Percentiles rank a stretch among this genome's conserved stretches.
phyloP scores from a whole-genome alignment of 2,113 vertebrate species.

The Oreochromis niloticus region DNA sequence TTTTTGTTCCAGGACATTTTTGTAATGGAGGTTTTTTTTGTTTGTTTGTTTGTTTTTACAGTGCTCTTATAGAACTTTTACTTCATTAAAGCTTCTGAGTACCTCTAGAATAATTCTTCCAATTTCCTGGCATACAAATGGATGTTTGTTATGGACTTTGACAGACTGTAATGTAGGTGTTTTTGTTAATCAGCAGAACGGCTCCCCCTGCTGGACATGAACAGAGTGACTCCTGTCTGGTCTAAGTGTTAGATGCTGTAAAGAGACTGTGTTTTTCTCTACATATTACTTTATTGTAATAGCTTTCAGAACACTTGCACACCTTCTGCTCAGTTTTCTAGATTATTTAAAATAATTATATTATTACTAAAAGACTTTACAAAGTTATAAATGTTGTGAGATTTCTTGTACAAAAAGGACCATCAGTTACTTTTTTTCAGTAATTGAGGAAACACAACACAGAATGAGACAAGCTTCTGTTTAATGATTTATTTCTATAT shows the following conservation, averaged over 20 bases:
- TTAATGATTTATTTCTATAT: neutral
- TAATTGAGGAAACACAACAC: neutral
- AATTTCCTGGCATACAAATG: neutral
- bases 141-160: neutral
- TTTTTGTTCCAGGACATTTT: neutral
- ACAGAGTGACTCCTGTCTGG: neutral
- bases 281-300: neutral
- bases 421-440: neutral
- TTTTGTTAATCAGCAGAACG: neutral
- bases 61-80: neutral
- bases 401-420: neutral
- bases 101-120: neutral
- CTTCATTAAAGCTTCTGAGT: neutral
- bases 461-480: neutral
- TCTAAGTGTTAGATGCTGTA: neutral
- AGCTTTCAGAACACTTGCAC: neutral
- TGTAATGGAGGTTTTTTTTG: fast-evolving
- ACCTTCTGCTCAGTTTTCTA: neutral
- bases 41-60: neutral
- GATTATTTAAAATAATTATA: neutral
- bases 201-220: neutral
- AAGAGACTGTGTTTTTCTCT: neutral
- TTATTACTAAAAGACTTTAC: neutral
- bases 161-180: neutral
- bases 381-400: neutral